Conservation (phyloP, 2,888 invertebrate species). For the Lithodes maja region DNA sequence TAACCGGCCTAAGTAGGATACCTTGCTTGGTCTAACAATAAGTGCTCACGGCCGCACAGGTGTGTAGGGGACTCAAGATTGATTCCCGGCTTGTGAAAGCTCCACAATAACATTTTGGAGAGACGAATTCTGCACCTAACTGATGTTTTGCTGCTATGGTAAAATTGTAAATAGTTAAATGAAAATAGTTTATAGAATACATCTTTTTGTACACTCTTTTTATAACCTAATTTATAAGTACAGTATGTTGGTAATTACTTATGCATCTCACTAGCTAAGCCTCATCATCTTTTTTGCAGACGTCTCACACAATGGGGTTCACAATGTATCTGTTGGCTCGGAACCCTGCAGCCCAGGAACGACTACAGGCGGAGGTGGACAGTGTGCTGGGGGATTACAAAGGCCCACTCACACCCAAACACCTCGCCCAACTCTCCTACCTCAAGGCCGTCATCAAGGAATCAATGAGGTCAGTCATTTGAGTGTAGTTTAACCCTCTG, state of each 20-base stretch:
- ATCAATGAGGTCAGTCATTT: slow-evolving; percentile 28
- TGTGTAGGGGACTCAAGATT: too few species aligned
- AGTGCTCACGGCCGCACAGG: too few species aligned
- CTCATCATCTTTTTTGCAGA: slow-evolving; percentile 75
- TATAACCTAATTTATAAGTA: too few species aligned
- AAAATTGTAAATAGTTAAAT: background rate
- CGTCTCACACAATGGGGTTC: slow-evolving; percentile 87
- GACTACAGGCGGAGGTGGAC: slow-evolving; percentile 81
- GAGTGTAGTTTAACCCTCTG: too few species aligned
- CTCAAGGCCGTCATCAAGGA: slow-evolving; percentile 34
- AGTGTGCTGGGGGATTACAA: slow-evolving; percentile 58
- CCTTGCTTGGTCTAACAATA: too few species aligned
- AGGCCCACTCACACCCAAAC: slow-evolving; percentile 17
- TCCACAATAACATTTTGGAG: too few species aligned
- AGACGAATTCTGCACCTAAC: too few species aligned
- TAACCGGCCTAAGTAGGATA: too few species aligned
- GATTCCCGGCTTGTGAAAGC: too few species aligned
- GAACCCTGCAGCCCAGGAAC: slow-evolving; percentile 81
- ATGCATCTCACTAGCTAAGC: too few species aligned
- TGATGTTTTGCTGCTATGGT: background rate
- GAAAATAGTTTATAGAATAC: background rate
- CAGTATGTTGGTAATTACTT: too few species aligned
- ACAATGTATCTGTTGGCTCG: slow-evolving; percentile 84
- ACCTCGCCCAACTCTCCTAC: slow-evolving; percentile 32
- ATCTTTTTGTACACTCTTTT: too few species aligned